Evolutionary conservation across 2,888 invertebrate genomes (phyloP).

Genomic region (Chloromyia formosa): DNA sequence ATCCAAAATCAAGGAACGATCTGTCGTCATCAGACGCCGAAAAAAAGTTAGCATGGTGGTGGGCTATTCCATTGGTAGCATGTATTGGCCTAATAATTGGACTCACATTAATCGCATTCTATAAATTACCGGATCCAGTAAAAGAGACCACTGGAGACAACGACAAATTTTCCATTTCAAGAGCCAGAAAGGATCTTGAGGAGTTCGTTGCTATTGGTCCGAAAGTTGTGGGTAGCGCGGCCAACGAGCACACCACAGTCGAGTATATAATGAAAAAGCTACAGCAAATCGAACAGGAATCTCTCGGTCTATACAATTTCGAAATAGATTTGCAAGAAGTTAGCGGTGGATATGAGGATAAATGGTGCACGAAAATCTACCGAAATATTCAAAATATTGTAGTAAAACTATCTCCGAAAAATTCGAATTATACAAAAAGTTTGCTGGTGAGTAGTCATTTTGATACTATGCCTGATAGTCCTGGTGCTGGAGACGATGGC

Average conservation of each 20-base stretch:
- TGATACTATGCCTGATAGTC: slow-evolving; percentile 87
- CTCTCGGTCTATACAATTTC: slow-evolving; percentile 54
- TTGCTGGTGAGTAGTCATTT: slow-evolving; percentile 89
- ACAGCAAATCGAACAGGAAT: slow-evolving; percentile 55
- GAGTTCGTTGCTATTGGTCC: slow-evolving; percentile 74
- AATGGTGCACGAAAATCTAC: slow-evolving; percentile 60
- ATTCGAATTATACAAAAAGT: slow-evolving; percentile 56
- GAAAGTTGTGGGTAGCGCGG: slow-evolving; percentile 75
- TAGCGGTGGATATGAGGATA: slow-evolving; percentile 59
- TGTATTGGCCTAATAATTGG: slow-evolving; percentile 8
- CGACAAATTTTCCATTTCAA: slow-evolving; percentile 50
- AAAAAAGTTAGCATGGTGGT: slow-evolving; percentile 29
- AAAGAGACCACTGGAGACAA: too few species aligned
- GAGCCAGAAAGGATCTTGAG: slow-evolving; percentile 71
- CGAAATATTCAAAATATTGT: slow-evolving; percentile 61
- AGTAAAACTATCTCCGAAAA: slow-evolving; percentile 58
- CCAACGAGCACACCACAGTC: slow-evolving; percentile 73
- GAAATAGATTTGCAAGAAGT: slow-evolving; percentile 60
- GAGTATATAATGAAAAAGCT: slow-evolving; percentile 61
- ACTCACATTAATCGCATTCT: slow-evolving; percentile 29
- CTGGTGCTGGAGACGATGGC: slow-evolving; percentile 72
- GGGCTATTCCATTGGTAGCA: slow-evolving; percentile 12
- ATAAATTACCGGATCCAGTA: slow-evolving; percentile 1
- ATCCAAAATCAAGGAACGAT: too few species aligned
- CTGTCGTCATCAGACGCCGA: not conserved